These are phyloP conservation scores for Mandrillus leucophaeus DNA, from an alignment of 2,113 vertebrate species.

Conservation along the genomic window DNA sequence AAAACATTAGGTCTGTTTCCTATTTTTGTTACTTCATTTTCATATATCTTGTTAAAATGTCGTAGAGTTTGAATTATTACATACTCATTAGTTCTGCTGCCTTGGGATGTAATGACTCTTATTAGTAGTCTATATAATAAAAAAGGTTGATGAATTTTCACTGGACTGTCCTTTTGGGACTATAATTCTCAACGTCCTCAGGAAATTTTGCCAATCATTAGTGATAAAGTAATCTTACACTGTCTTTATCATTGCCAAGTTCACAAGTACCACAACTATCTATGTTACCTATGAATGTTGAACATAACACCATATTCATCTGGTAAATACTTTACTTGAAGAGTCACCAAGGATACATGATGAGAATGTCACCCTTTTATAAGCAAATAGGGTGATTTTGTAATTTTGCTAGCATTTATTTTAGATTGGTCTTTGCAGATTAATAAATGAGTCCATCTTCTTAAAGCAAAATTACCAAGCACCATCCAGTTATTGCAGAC, in stretches of 20 bases:
- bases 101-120: constrained; percentile 67
- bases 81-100: constrained; percentile 69
- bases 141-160: constrained; percentile 68
- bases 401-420: constrained; percentile 1
- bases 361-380: constrained; percentile 4
- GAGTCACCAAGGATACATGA: constrained; percentile 26
- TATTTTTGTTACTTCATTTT: constrained; percentile 53
- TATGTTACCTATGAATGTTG: constrained; percentile 31
- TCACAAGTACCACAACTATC: neutral
- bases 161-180: constrained; percentile 62
- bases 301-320: neutral
- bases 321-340: neutral
- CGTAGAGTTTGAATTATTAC: constrained; percentile 58
- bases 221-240: constrained; percentile 5
- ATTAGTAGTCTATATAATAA: constrained; percentile 67
- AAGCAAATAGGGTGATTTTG: constrained; percentile 16
- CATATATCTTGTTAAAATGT: constrained; percentile 64
- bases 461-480: neutral
- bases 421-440: constrained; percentile 28
- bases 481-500: neutral
- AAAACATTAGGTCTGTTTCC: constrained; percentile 31
- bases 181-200: constrained; percentile 66
- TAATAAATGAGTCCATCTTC: neutral
- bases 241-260: constrained; percentile 50
- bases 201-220: constrained; percentile 42